Conservation (phyloP, 1,140 invertebrate genomes). For the Anthonomus grandis region DNA sequence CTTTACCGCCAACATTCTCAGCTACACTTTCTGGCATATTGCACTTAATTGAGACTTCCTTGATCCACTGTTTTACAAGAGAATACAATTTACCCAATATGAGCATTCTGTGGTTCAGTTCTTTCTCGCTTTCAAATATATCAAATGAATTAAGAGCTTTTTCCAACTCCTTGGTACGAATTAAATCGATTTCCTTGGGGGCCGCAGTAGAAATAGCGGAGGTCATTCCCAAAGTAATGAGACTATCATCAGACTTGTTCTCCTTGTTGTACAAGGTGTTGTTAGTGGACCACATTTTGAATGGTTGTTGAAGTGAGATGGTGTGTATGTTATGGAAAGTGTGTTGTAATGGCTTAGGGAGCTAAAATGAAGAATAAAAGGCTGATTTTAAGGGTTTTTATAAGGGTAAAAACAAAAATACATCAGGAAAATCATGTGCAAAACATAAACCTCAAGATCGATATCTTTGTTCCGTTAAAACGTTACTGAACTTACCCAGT, state of each 20-base stretch:
- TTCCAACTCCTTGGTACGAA: slow-evolving; percentile 79
- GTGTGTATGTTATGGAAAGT: neutral
- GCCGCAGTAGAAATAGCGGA: slow-evolving; percentile 87
- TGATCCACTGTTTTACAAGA: slow-evolving; percentile 90
- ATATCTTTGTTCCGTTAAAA: no score
- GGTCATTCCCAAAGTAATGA: slow-evolving; percentile 77
- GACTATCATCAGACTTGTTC: slow-evolving; percentile 33
- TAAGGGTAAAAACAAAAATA: neutral
- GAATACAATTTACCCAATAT: slow-evolving; percentile 82
- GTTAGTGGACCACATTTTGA: slow-evolving; percentile 35
- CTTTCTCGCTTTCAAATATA: slow-evolving; percentile 88
- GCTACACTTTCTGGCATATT: slow-evolving; percentile 85
- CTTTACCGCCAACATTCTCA: slow-evolving; percentile 91
- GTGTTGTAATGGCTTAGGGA: neutral
- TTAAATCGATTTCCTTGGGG: slow-evolving; percentile 81
- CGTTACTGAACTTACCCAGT: no score
- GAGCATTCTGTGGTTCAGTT: slow-evolving; percentile 86
- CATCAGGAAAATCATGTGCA: neutral
- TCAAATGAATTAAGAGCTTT: slow-evolving; percentile 81
- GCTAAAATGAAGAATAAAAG: neutral
- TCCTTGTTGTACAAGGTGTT: slow-evolving; percentile 33
- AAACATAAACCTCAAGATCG: slow-evolving; percentile 15
- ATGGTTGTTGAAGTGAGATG: slow-evolving; percentile 1
- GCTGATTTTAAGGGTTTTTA: neutral
- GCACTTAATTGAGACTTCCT: slow-evolving; percentile 79